Evolutionary conservation across 2,113 vertebrate genomes (phyloP).

Genomic region (Lepus americanus): DNA sequence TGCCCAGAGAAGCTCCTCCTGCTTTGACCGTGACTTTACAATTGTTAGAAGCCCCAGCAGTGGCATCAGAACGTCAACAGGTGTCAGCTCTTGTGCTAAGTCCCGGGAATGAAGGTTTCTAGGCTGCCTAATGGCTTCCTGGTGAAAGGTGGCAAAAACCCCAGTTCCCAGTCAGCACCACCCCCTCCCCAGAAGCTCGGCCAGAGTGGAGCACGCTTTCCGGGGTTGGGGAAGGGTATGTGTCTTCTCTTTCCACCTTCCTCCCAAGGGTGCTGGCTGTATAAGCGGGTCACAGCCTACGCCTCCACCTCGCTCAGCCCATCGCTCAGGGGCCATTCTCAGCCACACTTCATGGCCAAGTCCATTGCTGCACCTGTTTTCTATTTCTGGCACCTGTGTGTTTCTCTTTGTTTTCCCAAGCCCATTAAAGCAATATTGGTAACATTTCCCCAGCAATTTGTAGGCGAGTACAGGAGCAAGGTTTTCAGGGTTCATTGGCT

Average conservation of each 20-base stretch:
- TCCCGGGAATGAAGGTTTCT: background rate
- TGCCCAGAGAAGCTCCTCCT: background rate
- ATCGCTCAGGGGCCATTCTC: background rate
- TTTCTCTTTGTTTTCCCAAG: background rate
- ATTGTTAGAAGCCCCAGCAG: background rate
- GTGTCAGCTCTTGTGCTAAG: background rate
- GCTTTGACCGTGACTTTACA: background rate
- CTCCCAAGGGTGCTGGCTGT: background rate
- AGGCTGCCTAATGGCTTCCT: background rate
- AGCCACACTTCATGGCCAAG: background rate
- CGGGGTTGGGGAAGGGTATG: background rate
- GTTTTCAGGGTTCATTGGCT: background rate
- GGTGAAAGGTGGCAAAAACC: background rate
- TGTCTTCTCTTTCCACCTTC: background rate
- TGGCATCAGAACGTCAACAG: background rate
- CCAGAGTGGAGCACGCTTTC: background rate
- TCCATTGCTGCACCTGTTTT: background rate
- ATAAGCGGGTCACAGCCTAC: background rate
- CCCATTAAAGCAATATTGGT: background rate
- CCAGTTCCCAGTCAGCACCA: background rate
- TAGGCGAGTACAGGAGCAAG: background rate
- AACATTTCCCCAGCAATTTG: background rate
- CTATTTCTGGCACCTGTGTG: background rate
- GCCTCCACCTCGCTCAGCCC: background rate
- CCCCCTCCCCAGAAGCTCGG: background rate